phyloP scores from a whole-genome alignment of 1,140 invertebrate genomes.

The Anthonomus grandis region DNA sequence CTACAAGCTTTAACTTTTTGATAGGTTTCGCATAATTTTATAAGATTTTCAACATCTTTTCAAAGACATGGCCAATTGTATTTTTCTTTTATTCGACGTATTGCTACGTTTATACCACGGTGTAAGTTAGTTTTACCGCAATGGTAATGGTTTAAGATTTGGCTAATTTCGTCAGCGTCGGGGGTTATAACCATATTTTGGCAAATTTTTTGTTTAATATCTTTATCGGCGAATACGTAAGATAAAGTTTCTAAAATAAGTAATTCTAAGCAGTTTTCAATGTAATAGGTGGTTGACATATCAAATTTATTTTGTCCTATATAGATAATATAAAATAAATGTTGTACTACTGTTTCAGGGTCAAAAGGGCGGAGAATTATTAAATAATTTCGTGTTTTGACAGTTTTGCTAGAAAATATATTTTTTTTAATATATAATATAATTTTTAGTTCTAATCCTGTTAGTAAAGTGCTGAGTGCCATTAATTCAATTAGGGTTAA shows the following conservation, averaged over 20 bases:
- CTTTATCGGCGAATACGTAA: constrained; percentile 8
- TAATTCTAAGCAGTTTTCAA: constrained; percentile 10
- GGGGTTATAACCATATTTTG: constrained; percentile 12
- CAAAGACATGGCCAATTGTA: constrained; percentile 15
- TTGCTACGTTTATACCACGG: constrained; percentile 18
- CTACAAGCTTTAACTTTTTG: constrained; percentile 19
- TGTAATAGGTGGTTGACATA: constrained; percentile 2
- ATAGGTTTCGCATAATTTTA: constrained; percentile 20
- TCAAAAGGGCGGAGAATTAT: constrained; percentile 12
- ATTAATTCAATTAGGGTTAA: too few relatives aligned
- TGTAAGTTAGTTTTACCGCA: constrained; percentile 10
- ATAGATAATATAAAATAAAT: constrained; percentile 13
- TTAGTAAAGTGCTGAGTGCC: too few relatives aligned
- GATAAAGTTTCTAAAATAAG: constrained; percentile 16
- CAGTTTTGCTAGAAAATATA: constrained; percentile 9
- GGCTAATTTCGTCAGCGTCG: constrained; percentile 5
- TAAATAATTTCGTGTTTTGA: constrained; percentile 16
- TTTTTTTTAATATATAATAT: too few relatives aligned
- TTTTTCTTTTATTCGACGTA: constrained; percentile 18
- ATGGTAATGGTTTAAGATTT: constrained; percentile 18
- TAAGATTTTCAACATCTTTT: constrained; percentile 14
- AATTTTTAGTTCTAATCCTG: too few relatives aligned
- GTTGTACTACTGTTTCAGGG: not conserved
- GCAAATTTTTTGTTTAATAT: constrained; percentile 15
- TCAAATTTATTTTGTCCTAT: constrained; percentile 11